Conservation (phyloP, 2,888 invertebrate genomes). For the Podotricha telesiphe region DNA sequence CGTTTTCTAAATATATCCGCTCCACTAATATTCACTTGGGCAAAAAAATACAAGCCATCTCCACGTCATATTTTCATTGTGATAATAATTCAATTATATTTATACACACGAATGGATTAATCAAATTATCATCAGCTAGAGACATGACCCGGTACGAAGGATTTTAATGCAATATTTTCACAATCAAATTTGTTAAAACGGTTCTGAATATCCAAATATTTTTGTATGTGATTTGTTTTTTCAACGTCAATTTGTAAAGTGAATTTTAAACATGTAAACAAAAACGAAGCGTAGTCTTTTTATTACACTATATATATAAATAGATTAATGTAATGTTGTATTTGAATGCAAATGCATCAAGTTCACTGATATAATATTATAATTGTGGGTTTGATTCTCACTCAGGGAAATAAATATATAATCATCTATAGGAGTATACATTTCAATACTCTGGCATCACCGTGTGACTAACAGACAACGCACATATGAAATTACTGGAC, state of each 20-base stretch:
- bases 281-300: slow-evolving; percentile 19
- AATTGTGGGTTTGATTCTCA: not conserved
- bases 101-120: slow-evolving; percentile 3
- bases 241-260: slow-evolving; percentile 27
- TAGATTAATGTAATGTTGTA: not conserved
- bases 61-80: not conserved
- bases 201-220: slow-evolving; percentile 29
- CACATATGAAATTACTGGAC: too few species aligned
- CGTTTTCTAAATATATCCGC: too few species aligned
- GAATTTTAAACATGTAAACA: slow-evolving; percentile 31
- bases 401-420: too few species aligned
- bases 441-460: too few species aligned
- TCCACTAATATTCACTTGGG: too few species aligned
- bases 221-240: slow-evolving; percentile 30
- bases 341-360: too few species aligned
- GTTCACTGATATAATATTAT: too few species aligned
- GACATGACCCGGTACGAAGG: slow-evolving; percentile 6
- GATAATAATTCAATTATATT: too few species aligned
- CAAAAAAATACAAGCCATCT: not conserved
- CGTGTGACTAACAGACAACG: too few species aligned
- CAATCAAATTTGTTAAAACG: slow-evolving; percentile 18
- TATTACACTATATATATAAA: not conserved
- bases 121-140: slow-evolving; percentile 16
- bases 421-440: too few species aligned
- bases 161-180: slow-evolving; percentile 16